These are phyloP conservation scores for Boulengeromyrus knoepffleri DNA, from an alignment of 2,113 vertebrate species.

Conservation along the genomic window DNA sequence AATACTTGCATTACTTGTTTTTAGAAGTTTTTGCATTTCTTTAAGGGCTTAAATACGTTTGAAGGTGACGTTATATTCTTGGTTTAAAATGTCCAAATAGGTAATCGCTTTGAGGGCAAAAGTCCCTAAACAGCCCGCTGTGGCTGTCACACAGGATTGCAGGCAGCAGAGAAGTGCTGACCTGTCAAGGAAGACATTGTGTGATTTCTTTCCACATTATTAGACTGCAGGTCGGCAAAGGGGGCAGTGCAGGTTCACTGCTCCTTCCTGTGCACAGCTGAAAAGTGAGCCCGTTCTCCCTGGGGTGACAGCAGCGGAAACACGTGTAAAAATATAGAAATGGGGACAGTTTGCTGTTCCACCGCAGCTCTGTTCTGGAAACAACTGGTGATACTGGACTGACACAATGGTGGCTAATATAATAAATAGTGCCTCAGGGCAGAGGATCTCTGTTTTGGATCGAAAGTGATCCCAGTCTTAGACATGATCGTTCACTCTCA, in stretches of 20 bases:
- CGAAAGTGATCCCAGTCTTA: not conserved
- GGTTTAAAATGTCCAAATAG: not conserved
- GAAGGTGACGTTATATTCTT: not conserved
- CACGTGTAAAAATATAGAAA: not conserved
- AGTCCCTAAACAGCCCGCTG: not conserved
- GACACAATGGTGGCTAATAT: not conserved
- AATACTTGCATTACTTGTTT: not conserved
- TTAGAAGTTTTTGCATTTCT: not conserved
- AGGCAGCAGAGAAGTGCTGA: not conserved
- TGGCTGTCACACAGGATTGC: not conserved
- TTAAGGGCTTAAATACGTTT: not conserved
- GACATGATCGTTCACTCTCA: too few species aligned
- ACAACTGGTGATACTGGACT: not conserved
- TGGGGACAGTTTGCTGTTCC: not conserved
- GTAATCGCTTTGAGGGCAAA: not conserved
- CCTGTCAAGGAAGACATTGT: not conserved
- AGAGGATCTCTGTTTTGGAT: not conserved
- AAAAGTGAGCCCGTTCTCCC: not conserved
- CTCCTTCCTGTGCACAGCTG: not conserved
- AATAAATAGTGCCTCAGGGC: not conserved
- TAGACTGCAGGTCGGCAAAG: conserved; percentile 17
- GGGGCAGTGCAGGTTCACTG: not conserved
- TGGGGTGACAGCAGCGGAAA: not conserved
- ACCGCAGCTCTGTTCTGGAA: not conserved
- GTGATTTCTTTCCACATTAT: conserved; percentile 1